phyloP scores from a whole-genome alignment of 2,888 invertebrate species.

The Cabera pusaria region DNA sequence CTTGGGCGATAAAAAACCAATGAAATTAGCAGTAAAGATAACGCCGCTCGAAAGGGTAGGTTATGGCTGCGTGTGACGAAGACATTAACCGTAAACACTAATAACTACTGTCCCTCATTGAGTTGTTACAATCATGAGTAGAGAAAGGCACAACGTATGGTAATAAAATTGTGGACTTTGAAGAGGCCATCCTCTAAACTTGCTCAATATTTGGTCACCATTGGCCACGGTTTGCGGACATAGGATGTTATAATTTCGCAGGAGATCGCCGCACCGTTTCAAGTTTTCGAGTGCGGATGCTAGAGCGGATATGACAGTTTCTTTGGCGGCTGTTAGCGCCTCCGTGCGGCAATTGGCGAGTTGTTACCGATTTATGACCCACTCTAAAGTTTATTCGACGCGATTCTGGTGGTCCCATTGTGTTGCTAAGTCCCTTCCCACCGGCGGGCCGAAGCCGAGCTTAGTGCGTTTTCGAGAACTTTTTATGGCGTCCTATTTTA shows the following conservation, averaged over 20 bases:
- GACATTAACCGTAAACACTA: conserved; percentile 23
- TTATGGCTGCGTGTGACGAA: conserved; percentile 45
- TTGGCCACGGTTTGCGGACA: too few species aligned
- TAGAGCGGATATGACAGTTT: conserved; percentile 73
- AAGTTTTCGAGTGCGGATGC: conserved; percentile 77
- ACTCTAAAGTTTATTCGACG: conserved; percentile 75
- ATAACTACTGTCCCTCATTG: conserved; percentile 22
- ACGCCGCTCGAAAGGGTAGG: conserved; percentile 54
- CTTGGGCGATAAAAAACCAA: conserved; percentile 73
- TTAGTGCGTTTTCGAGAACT: conserved; percentile 58
- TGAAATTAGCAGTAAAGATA: conserved; percentile 79
- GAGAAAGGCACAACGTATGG: too few species aligned
- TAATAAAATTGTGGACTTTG: too few species aligned
- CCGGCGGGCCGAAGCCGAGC: conserved; percentile 45
- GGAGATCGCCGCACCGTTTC: conserved; percentile 39
- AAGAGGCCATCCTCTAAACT: too few species aligned
- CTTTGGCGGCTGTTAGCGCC: conserved; percentile 72
- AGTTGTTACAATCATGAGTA: too few species aligned
- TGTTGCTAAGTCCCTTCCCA: conserved; percentile 60
- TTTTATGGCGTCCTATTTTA: conserved; percentile 65
- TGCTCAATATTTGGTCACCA: too few species aligned
- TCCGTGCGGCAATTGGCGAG: conserved; percentile 79
- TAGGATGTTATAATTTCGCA: conserved; percentile 22
- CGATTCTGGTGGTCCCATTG: conserved; percentile 81
- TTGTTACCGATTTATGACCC: conserved; percentile 77